phyloP scores from a whole-genome alignment of 2,888 invertebrate genomes.

The Nesidiocoris tenuis region DNA sequence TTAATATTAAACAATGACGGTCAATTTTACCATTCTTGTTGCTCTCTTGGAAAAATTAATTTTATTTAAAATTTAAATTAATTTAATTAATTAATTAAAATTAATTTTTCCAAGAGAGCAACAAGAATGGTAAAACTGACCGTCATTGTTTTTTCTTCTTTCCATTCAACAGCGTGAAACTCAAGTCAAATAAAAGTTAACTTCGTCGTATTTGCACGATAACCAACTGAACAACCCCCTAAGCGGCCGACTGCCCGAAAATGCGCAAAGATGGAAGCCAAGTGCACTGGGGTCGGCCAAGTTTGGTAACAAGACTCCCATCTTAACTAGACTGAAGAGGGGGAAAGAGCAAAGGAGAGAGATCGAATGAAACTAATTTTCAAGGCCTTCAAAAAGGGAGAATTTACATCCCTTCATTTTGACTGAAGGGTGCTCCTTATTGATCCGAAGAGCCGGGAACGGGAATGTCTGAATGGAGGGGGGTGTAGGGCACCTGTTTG shows the following conservation, averaged over 20 bases:
- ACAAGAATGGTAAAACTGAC: too few species aligned
- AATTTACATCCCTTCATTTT: constrained; percentile 34
- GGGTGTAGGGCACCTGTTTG: constrained; percentile 36
- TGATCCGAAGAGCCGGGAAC: constrained; percentile 22
- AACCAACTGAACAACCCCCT: background rate
- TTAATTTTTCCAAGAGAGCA: too few species aligned
- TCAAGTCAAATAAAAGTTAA: background rate
- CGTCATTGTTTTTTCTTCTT: too few species aligned
- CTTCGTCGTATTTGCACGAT: background rate
- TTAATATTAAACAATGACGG: too few species aligned
- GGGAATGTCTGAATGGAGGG: background rate
- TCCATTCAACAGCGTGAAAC: too few species aligned
- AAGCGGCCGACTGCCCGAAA: background rate
- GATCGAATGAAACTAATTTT: constrained; percentile 43
- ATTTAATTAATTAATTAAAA: too few species aligned
- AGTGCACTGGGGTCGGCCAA: background rate
- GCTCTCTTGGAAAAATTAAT: too few species aligned
- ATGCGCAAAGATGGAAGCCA: background rate
- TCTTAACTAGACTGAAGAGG: constrained; percentile 27
- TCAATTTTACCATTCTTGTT: too few species aligned
- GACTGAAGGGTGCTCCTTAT: constrained; percentile 39
- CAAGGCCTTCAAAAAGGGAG: constrained; percentile 2
- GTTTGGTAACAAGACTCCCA: constrained; percentile 35
- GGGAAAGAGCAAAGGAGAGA: constrained; percentile 21
- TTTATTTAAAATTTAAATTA: too few species aligned